Evolutionary conservation across 2,888 invertebrate species (phyloP).

Genomic region (Morpho deidamia): DNA sequence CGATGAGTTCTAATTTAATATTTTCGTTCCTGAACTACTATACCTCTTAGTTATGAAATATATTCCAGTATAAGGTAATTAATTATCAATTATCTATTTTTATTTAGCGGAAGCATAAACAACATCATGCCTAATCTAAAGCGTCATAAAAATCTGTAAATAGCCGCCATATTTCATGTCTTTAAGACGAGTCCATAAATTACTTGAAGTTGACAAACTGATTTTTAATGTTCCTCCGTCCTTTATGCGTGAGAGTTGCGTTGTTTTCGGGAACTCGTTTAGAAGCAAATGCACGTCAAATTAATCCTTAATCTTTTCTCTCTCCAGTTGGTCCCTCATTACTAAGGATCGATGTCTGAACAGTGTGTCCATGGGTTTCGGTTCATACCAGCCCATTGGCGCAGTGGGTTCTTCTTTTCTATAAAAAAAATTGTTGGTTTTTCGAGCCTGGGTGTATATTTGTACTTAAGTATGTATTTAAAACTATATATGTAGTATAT

Average conservation of each 20-base stretch:
- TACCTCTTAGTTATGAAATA: too few species aligned
- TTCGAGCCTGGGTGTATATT: too few species aligned
- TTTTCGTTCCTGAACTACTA: background rate
- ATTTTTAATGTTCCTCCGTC: constrained; percentile 62
- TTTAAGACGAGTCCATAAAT: constrained; percentile 57
- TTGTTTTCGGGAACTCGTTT: constrained; percentile 68
- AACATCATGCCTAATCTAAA: constrained; percentile 43
- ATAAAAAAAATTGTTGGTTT: too few species aligned
- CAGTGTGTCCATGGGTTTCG: too few species aligned
- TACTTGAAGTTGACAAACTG: constrained; percentile 68
- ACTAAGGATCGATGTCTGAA: too few species aligned
- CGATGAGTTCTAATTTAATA: constrained; percentile 35
- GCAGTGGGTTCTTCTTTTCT: too few species aligned
- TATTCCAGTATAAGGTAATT: too few species aligned
- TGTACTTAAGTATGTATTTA: too few species aligned
- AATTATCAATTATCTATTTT: constrained; percentile 29
- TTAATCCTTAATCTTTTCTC: constrained; percentile 49
- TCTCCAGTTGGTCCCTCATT: too few species aligned
- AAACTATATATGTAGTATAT: too few species aligned
- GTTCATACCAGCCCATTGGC: too few species aligned
- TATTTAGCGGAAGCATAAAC: constrained; percentile 53
- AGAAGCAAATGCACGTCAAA: constrained; percentile 51
- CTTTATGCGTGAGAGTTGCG: constrained; percentile 52
- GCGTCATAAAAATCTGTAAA: constrained; percentile 55
- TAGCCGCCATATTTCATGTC: constrained; percentile 50